These are phyloP conservation scores for Euspilapteryx auroguttella DNA, from an alignment of 2,888 invertebrate species.

Conservation along the genomic window DNA sequence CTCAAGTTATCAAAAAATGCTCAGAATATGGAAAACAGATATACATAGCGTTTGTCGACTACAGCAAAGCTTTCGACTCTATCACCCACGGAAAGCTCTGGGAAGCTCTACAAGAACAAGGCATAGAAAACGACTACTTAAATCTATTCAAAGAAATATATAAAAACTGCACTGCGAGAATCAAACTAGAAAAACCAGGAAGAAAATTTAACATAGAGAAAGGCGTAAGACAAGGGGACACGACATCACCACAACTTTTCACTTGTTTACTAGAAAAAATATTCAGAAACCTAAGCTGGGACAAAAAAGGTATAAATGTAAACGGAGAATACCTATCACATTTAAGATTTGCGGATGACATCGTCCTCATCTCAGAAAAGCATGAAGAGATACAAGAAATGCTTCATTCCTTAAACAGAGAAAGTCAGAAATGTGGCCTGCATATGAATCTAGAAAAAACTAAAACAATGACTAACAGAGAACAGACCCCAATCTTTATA, in stretches of 20 bases:
- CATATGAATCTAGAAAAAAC: conserved; percentile 3
- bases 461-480: conserved; percentile 1
- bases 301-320: conserved; percentile 5
- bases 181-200: conserved; percentile 1
- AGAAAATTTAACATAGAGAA: no score
- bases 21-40: conserved; percentile 4
- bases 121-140: neutral
- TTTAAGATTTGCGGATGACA: conserved; percentile 7
- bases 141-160: neutral
- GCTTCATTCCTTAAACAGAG: conserved; percentile 5
- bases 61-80: conserved; percentile 6
- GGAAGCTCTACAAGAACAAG: conserved; percentile 2
- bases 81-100: no score
- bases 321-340: conserved; percentile 6
- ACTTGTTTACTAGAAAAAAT: conserved; percentile 8
- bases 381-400: conserved; percentile 4
- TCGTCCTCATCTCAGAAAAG: conserved; percentile 5
- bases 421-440: no score
- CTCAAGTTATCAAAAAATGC: conserved; percentile 6
- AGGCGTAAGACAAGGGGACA: conserved; percentile 4
- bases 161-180: neutral
- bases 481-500: neutral
- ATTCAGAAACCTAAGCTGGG: conserved; percentile 7
- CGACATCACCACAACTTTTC: conserved; percentile 10
- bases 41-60: conserved; percentile 6